Conservation (phyloP, 1,140 invertebrate genomes). For the Anoplolepis gracilipes region DNA sequence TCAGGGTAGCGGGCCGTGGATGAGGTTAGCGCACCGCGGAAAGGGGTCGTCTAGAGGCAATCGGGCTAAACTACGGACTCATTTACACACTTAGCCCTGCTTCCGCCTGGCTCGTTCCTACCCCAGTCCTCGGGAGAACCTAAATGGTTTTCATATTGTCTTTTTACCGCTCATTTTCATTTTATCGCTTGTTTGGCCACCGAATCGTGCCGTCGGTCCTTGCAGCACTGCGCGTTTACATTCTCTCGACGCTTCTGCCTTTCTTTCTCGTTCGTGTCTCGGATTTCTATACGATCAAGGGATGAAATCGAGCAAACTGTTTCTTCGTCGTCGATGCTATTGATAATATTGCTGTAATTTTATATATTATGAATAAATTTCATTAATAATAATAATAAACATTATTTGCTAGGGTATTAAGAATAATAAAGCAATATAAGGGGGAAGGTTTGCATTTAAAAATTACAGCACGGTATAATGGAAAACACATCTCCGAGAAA, state of each 20-base stretch:
- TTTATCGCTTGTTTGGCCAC: constrained; percentile 85
- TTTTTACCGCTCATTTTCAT: constrained; percentile 86
- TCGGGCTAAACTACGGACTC: constrained; percentile 84
- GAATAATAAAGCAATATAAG: neutral
- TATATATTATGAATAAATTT: neutral
- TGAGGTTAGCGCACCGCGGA: constrained; percentile 77
- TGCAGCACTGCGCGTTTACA: constrained; percentile 50
- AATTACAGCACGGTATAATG: neutral
- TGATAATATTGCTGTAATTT: neutral
- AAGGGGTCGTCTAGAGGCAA: constrained; percentile 80
- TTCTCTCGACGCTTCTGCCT: constrained; percentile 41
- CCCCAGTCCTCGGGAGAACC: constrained; percentile 66
- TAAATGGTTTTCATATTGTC: constrained; percentile 86
- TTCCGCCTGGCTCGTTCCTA: constrained; percentile 76
- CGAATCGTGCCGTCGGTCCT: constrained; percentile 64
- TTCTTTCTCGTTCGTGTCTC: constrained; percentile 5
- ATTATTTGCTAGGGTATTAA: constrained; percentile 8
- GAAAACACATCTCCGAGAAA: neutral
- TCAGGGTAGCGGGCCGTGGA: constrained; percentile 67
- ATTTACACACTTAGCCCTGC: constrained; percentile 83
- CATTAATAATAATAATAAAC: neutral
- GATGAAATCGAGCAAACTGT: neutral
- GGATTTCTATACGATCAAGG: constrained; percentile 28
- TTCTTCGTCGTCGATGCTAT: neutral
- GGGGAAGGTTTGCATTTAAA: neutral